These are phyloP conservation scores for Stigmatopora argus DNA, from an alignment of 2,113 vertebrate genomes.

Conservation along the genomic window DNA sequence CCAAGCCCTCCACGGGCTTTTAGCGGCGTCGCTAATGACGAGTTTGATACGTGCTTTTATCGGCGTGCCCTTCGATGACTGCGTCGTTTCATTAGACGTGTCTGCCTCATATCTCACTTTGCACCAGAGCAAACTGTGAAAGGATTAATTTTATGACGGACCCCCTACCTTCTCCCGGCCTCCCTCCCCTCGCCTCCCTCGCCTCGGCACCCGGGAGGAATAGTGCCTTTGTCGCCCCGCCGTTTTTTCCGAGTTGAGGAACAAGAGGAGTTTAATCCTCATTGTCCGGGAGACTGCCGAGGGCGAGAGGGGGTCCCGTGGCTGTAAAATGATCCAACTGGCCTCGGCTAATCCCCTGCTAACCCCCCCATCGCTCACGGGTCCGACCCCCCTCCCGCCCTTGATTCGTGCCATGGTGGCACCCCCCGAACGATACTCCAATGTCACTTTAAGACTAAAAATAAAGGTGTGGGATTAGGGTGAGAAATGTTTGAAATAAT, in stretches of 20 bases:
- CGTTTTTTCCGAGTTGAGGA: constrained; percentile 71
- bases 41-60: constrained; percentile 66
- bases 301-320: constrained; percentile 64
- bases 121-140: constrained; percentile 67
- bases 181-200: constrained; percentile 21
- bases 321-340: constrained; percentile 77
- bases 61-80: constrained; percentile 62
- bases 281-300: constrained; percentile 72
- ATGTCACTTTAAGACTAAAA: constrained; percentile 1
- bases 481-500: background rate
- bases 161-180: constrained; percentile 57
- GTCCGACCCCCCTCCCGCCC: constrained; percentile 51
- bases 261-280: constrained; percentile 78
- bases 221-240: constrained; percentile 71
- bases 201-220: constrained; percentile 59
- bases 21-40: constrained; percentile 62
- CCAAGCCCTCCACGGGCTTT: constrained; percentile 46
- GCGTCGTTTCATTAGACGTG: constrained; percentile 65
- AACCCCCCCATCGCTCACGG: constrained; percentile 56
- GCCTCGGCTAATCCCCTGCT: constrained; percentile 64
- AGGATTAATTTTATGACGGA: constrained; percentile 70
- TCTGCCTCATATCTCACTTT: constrained; percentile 71
- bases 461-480: background rate
- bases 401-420: constrained; percentile 40
- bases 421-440: constrained; percentile 19